These are phyloP conservation scores for Drosophila aldrichi DNA, from an alignment of 2,888 invertebrate species.

Conservation along the genomic window DNA sequence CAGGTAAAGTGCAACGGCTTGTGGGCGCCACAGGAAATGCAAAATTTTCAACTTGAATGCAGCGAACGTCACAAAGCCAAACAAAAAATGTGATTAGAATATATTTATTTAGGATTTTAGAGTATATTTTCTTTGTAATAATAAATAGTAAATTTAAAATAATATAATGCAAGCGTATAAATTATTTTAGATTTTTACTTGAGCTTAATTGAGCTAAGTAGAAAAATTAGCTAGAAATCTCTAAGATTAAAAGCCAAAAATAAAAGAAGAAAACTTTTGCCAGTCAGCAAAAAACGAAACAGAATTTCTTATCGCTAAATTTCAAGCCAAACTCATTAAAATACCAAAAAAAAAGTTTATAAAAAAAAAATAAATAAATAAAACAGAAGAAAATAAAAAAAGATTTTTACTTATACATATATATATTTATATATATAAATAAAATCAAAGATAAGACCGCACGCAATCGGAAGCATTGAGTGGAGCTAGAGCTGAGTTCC, in stretches of 20 bases:
- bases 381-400: constrained; percentile 41
- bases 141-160: too few species aligned
- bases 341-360: constrained; percentile 58
- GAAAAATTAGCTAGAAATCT: neutral
- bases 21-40: constrained; percentile 16
- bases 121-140: too few species aligned
- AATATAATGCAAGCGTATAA: too few species aligned
- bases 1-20: constrained; percentile 3
- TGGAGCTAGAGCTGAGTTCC: constrained; percentile 45
- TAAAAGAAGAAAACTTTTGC: constrained; percentile 57
- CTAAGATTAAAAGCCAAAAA: constrained; percentile 24
- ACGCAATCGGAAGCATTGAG: constrained; percentile 55
- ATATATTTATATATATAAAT: constrained; percentile 30
- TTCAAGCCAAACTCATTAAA: constrained; percentile 67
- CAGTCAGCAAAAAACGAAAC: constrained; percentile 8
- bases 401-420: constrained; percentile 18
- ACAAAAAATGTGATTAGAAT: constrained; percentile 7
- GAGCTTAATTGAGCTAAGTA: neutral
- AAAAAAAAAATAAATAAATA: constrained; percentile 31
- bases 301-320: constrained; percentile 48
- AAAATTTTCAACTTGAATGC: constrained; percentile 6
- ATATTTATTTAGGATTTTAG: neutral
- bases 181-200: neutral
- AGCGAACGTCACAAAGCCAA: neutral
- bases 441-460: constrained; percentile 63